Percentiles rank a stretch among this genome's conserved stretches.
Evolutionary conservation across 2,888 invertebrate genomes (phyloP).

Genomic region (Xestobium rufovillosum): DNA sequence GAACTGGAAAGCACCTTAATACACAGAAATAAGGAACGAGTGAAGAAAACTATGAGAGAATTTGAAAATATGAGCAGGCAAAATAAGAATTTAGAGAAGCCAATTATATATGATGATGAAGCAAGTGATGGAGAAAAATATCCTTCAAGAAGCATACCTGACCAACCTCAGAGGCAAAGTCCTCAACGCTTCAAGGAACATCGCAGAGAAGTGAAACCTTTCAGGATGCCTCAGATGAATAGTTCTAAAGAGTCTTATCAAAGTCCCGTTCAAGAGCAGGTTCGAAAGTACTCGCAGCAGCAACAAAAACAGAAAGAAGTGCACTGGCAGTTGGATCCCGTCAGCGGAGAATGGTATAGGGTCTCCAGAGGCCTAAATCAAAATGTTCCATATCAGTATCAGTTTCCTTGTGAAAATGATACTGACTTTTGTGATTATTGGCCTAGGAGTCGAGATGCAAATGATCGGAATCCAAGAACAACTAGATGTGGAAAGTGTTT

Average conservation of each 20-base stretch:
- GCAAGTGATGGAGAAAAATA: constrained; percentile 13
- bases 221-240: too few relatives aligned
- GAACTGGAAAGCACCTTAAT: constrained; percentile 40
- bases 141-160: too few relatives aligned
- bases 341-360: constrained; percentile 34
- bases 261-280: too few relatives aligned
- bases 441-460: too few relatives aligned
- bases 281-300: constrained; percentile 7
- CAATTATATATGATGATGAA: constrained; percentile 29
- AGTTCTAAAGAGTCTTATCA: too few relatives aligned
- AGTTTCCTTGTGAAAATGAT: too few relatives aligned
- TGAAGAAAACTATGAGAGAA: constrained; percentile 36
- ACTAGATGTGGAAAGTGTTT: too few relatives aligned
- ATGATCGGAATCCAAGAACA: too few relatives aligned
- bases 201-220: not conserved
- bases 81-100: constrained; percentile 37
- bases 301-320: constrained; percentile 5
- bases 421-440: too few relatives aligned
- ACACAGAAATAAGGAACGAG: constrained; percentile 35
- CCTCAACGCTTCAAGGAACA: not conserved
- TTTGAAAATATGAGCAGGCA: constrained; percentile 37
- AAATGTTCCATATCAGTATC: too few relatives aligned
- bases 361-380: constrained; percentile 19
- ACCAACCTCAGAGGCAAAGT: constrained; percentile 18
- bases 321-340: constrained; percentile 30